Evolutionary conservation across 2,888 invertebrate genomes (phyloP).

Genomic region (Lacanobia oleracea): DNA sequence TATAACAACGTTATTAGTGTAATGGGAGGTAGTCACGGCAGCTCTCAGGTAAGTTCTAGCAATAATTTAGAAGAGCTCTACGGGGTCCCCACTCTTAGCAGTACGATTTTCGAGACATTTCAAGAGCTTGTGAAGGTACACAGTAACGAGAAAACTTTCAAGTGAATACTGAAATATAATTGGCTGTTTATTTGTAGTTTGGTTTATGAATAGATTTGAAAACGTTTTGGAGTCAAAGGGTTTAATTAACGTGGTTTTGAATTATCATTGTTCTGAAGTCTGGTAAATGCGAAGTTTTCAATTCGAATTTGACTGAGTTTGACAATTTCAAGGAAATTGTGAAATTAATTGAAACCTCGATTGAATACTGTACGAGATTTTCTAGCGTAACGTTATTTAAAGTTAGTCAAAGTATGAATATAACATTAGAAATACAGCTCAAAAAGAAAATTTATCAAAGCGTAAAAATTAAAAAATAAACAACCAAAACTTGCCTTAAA

Average conservation of each 20-base stretch:
- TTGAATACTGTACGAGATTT: not conserved
- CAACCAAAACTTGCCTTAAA: not conserved
- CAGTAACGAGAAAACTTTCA: conserved; percentile 55
- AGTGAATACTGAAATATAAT: conserved; percentile 56
- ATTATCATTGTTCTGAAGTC: conserved; percentile 22
- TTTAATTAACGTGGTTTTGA: conserved; percentile 27
- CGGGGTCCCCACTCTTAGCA: conserved; percentile 10
- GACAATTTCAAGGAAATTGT: conserved; percentile 1
- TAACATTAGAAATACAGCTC: not conserved
- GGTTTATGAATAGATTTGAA: conserved; percentile 30
- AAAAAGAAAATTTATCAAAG: not conserved
- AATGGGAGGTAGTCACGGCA: conserved; percentile 58
- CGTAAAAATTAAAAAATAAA: not conserved
- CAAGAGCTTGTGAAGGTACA: conserved; percentile 27
- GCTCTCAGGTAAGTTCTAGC: conserved; percentile 38
- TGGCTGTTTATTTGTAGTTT: conserved; percentile 40
- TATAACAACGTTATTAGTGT: conserved; percentile 53
- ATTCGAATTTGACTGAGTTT: conserved; percentile 7
- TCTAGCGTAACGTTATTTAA: not conserved
- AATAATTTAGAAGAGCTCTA: conserved; percentile 58
- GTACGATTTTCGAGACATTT: conserved; percentile 51
- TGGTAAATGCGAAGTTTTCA: conserved; percentile 4
- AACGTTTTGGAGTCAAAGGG: conserved; percentile 22
- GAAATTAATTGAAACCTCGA: not conserved
- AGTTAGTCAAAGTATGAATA: not conserved